phyloP scores from a whole-genome alignment of 2,113 vertebrate species.

The Irena cyanogastra region DNA sequence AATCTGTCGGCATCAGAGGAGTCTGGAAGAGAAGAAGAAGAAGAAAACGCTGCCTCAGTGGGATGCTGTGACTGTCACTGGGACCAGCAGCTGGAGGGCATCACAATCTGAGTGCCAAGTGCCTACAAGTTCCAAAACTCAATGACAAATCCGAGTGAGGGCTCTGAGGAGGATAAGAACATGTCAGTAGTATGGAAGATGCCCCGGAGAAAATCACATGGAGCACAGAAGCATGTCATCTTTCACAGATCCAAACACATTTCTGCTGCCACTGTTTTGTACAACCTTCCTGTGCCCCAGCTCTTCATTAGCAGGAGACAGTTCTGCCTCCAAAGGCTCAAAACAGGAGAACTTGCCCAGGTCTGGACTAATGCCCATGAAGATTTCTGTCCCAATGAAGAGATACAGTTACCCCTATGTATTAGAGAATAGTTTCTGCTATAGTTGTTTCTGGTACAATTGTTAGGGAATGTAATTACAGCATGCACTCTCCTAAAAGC shows the following conservation, averaged over 20 bases:
- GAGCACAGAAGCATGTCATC: rapidly evolving
- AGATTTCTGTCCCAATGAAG: not conserved
- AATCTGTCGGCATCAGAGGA: conserved; percentile 90
- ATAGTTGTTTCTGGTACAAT: not conserved
- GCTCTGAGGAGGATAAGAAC: not conserved
- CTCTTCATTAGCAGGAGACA: not conserved
- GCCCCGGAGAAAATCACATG: not conserved
- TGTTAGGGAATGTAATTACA: not conserved
- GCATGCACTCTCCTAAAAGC: not conserved
- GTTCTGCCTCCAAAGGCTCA: not conserved
- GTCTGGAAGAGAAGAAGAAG: conserved; percentile 74
- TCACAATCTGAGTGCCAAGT: not conserved
- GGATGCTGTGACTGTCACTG: not conserved
- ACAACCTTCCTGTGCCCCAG: not conserved
- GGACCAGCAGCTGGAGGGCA: not conserved
- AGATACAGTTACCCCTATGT: not conserved
- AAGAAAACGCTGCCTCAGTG: not conserved
- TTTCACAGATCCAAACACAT: not conserved
- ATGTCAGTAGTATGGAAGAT: not conserved
- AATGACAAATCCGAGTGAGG: rapidly evolving
- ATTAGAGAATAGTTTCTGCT: not conserved
- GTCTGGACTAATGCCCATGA: not conserved
- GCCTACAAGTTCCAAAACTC: not conserved
- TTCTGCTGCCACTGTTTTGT: not conserved
- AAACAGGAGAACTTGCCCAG: not conserved